Conservation (phyloP, 2,797 vertebrate genomes). For the Tangara arthus region DNA sequence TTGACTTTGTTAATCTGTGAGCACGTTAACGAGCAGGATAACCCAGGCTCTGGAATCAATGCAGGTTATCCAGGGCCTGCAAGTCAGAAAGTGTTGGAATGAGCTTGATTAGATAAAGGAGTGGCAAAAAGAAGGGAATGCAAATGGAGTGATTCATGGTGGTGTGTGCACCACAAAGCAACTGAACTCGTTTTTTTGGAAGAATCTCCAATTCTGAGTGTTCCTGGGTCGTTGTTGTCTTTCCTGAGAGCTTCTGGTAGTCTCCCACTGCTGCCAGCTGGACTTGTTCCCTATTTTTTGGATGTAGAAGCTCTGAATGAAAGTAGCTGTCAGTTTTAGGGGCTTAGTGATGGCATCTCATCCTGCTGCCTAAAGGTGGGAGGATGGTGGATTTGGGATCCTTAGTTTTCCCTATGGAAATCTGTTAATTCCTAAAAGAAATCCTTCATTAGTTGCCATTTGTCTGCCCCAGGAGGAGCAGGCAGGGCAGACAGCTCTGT, state of each 20-base stretch:
- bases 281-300: not conserved
- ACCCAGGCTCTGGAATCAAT: not conserved
- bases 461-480: not conserved
- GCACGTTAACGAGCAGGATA: not conserved
- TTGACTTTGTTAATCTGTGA: not conserved
- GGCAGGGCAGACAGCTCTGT: not conserved
- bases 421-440: not conserved
- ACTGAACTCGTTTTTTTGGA: not conserved
- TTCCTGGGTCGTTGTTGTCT: fast-evolving
- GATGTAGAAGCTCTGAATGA: not conserved
- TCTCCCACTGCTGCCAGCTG: not conserved
- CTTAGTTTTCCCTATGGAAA: not conserved
- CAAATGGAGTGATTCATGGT: constrained; percentile 43
- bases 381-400: not conserved
- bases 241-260: not conserved
- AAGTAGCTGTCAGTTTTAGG: not conserved
- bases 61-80: not conserved
- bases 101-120: constrained; percentile 51
- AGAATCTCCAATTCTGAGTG: not conserved
- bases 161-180: not conserved
- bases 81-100: constrained; percentile 19
- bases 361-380: not conserved
- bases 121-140: constrained; percentile 34
- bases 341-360: not conserved
- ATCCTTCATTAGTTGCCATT: fast-evolving